Percentiles rank a stretch among this genome's conserved stretches.
phyloP scores from a whole-genome alignment of 2,113 vertebrate species.

The Electrona antarctica region DNA sequence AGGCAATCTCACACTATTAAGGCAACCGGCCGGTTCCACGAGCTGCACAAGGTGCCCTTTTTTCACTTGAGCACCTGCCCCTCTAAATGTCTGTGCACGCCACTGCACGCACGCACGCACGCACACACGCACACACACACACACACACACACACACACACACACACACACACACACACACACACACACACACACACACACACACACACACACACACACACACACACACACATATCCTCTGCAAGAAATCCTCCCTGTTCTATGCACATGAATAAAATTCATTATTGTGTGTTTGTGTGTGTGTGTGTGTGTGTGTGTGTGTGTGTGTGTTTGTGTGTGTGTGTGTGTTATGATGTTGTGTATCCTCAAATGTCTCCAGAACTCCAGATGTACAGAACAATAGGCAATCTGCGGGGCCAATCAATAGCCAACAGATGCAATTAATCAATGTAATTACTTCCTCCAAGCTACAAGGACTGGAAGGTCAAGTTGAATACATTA shows the following conservation, averaged over 20 bases:
- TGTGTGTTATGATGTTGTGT: not conserved
- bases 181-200: not conserved
- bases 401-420: constrained; percentile 31
- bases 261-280: too few species aligned
- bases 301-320: not conserved
- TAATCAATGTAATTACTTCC: constrained; percentile 59
- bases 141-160: not conserved
- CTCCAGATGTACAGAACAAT: constrained; percentile 17
- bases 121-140: not conserved
- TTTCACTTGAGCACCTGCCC: too few species aligned
- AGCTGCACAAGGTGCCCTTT: too few species aligned
- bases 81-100: too few species aligned
- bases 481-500: constrained; percentile 33
- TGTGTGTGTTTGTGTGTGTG: not conserved
- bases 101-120: not conserved
- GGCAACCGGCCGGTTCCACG: too few species aligned
- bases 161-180: not conserved
- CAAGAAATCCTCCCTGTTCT: too few species aligned
- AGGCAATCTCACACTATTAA: too few species aligned
- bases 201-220: not conserved
- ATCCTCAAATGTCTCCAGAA: too few species aligned
- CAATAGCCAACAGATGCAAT: constrained; percentile 55
- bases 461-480: constrained; percentile 33
- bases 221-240: too few species aligned
- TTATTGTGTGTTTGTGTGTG: not conserved